These are phyloP conservation scores for Brachypodius melanocephalos DNA, from an alignment of 2,113 vertebrate species.

Conservation along the genomic window DNA sequence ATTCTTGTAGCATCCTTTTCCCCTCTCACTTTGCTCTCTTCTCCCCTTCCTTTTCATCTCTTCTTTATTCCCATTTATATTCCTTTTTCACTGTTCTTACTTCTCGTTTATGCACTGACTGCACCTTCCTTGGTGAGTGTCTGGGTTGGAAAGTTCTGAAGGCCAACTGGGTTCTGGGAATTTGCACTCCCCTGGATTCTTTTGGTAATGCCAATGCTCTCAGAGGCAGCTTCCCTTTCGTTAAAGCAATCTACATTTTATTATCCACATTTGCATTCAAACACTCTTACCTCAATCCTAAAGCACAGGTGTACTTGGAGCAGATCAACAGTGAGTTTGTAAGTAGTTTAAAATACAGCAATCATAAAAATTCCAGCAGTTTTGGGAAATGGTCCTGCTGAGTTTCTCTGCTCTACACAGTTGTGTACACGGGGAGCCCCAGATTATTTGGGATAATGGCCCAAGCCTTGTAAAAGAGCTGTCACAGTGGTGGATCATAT, in stretches of 20 bases:
- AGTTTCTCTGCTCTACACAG: background rate
- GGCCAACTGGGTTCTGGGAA: background rate
- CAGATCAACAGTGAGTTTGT: conserved; percentile 7
- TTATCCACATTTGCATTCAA: conserved; percentile 26
- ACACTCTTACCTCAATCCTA: background rate
- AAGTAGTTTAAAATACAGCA: conserved; percentile 41
- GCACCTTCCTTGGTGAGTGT: background rate
- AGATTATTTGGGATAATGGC: conserved; percentile 18
- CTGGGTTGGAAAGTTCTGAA: background rate
- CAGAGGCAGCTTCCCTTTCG: background rate
- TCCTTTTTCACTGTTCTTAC: background rate
- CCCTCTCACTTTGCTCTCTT: background rate
- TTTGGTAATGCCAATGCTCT: background rate
- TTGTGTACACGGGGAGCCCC: background rate
- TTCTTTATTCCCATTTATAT: background rate
- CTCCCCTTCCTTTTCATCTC: background rate
- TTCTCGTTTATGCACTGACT: background rate
- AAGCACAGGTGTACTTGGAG: conserved; percentile 30
- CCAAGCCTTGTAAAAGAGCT: background rate
- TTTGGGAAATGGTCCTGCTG: conserved; percentile 7
- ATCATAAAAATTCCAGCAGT: conserved; percentile 25
- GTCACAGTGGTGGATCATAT: background rate
- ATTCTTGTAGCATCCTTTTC: background rate
- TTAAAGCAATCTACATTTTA: conserved; percentile 37
- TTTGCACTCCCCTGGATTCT: background rate